Percentiles rank a stretch among this genome's conserved stretches.
Evolutionary conservation across 2,888 invertebrate genomes (phyloP).

Genomic region (Eilema sororculum): DNA sequence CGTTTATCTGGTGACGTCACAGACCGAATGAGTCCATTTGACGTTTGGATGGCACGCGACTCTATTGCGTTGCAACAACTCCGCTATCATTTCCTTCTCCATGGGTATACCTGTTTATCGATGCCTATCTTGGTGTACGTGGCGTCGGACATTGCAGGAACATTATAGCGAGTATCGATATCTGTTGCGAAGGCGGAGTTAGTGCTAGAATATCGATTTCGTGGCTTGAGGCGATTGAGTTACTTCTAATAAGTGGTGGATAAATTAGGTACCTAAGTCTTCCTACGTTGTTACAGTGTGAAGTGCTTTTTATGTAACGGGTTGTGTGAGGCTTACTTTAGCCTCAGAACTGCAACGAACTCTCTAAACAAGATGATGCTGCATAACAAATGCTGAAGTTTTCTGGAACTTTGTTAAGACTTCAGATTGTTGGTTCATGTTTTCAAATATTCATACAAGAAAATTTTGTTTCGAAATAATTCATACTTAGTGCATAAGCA

Average conservation of each 20-base stretch:
- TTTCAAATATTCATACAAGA: slow-evolving; percentile 44
- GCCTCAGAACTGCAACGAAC: slow-evolving; percentile 42
- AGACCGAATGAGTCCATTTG: too few relatives aligned
- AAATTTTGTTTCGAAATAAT: slow-evolving; percentile 41
- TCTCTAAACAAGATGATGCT: slow-evolving; percentile 63
- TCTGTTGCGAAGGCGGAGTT: slow-evolving; percentile 40
- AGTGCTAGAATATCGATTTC: slow-evolving; percentile 57
- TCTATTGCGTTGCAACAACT: too few relatives aligned
- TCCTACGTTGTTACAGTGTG: slow-evolving; percentile 49
- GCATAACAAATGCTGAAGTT: slow-evolving; percentile 52
- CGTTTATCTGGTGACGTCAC: too few relatives aligned
- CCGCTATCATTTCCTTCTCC: too few relatives aligned
- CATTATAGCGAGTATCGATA: slow-evolving; percentile 50
- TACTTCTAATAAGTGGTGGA: slow-evolving; percentile 70
- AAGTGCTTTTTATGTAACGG: slow-evolving; percentile 20
- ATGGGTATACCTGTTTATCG: slow-evolving; percentile 60
- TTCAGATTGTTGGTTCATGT: slow-evolving; percentile 45
- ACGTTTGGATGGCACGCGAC: too few relatives aligned
- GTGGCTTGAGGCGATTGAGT: slow-evolving; percentile 69
- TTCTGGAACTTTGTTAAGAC: slow-evolving; percentile 48
- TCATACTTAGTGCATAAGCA: slow-evolving; percentile 46
- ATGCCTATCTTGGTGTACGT: slow-evolving; percentile 56
- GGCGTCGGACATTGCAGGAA: slow-evolving; percentile 48
- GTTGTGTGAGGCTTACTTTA: slow-evolving; percentile 8
- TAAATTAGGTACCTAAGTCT: slow-evolving; percentile 68